A percentile compares a stretch with the other conserved stretches of the same genome.
These are phyloP conservation scores for Pseudeuparius sepicola DNA, from an alignment of 2,888 invertebrate genomes.

Conservation along the genomic window DNA sequence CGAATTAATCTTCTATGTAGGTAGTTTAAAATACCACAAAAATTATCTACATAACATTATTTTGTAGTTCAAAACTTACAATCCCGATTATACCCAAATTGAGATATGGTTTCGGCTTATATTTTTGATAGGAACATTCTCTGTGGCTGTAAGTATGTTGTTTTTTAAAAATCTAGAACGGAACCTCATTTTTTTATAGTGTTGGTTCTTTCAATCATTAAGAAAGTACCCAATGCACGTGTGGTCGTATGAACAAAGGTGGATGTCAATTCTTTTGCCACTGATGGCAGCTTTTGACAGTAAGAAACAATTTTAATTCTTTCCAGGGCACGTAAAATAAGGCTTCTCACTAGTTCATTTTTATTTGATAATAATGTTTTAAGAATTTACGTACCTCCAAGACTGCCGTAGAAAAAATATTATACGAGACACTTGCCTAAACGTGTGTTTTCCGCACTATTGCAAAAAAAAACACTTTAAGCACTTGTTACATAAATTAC, in stretches of 20 bases:
- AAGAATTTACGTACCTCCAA: conserved; percentile 1
- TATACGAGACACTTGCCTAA: no score
- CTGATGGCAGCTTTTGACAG: conserved; percentile 85
- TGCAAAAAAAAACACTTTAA: neutral
- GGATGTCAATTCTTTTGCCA: conserved; percentile 83
- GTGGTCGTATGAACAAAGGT: conserved; percentile 97
- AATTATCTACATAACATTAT: conserved; percentile 15
- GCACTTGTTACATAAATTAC: neutral
- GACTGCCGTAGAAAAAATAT: no score
- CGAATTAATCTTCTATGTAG: conserved; percentile 76
- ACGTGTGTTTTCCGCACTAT: no score
- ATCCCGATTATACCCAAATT: conserved; percentile 91
- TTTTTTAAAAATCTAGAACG: neutral
- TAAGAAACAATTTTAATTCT: conserved; percentile 52
- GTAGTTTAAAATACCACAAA: no score
- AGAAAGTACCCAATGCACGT: conserved; percentile 79
- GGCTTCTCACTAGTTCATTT: no score
- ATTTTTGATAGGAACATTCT: conserved; percentile 78
- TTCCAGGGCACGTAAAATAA: no score
- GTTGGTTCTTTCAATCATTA: conserved; percentile 85
- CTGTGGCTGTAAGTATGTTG: conserved; percentile 64
- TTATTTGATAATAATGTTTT: no score
- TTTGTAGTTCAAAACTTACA: conserved; percentile 90
- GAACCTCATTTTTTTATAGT: conserved; percentile 69
- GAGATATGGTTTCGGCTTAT: conserved; percentile 96